Percentiles rank a stretch among this genome's conserved stretches.
Evolutionary conservation across 2,888 invertebrate genomes (phyloP).

Genomic region (Anaspis maculata): DNA sequence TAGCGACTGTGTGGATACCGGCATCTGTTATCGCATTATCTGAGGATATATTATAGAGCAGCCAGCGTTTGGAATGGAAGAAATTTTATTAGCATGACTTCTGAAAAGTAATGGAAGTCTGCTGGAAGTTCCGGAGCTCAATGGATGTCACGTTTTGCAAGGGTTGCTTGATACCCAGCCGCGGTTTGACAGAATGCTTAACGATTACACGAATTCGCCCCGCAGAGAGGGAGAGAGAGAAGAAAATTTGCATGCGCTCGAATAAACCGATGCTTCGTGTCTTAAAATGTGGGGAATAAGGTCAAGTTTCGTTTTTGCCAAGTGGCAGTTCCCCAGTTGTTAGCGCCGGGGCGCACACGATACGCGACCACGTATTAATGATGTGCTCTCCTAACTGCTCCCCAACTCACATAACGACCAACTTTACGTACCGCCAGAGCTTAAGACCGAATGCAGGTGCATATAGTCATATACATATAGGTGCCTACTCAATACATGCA

Average conservation of each 20-base stretch:
- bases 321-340: slow-evolving; percentile 1
- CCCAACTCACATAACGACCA: background rate
- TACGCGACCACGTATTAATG: slow-evolving; percentile 4
- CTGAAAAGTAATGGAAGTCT: slow-evolving; percentile 6
- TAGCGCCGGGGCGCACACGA: background rate
- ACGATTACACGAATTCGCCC: slow-evolving; percentile 17
- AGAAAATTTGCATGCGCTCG: slow-evolving; percentile 15
- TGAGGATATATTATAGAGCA: too few relatives aligned
- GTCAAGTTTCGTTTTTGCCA: slow-evolving; percentile 13
- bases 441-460: too few relatives aligned
- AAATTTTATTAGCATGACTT: slow-evolving; percentile 11
- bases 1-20: slow-evolving; percentile 5
- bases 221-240: too few relatives aligned
- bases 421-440: background rate
- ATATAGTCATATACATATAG: too few relatives aligned
- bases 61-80: slow-evolving; percentile 5
- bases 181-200: slow-evolving; percentile 16
- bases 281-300: slow-evolving; percentile 14
- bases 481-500: too few relatives aligned
- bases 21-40: slow-evolving; percentile 1
- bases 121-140: slow-evolving; percentile 8
- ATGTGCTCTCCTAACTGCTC: slow-evolving; percentile 1
- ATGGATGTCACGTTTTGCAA: slow-evolving; percentile 14
- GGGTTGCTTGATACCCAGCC: slow-evolving; percentile 15
- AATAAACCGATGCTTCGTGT: slow-evolving; percentile 13